Base-by-base conservation (phyloP, 2,888 invertebrate genomes). In the Tetramorium bicarinatum region DNA sequence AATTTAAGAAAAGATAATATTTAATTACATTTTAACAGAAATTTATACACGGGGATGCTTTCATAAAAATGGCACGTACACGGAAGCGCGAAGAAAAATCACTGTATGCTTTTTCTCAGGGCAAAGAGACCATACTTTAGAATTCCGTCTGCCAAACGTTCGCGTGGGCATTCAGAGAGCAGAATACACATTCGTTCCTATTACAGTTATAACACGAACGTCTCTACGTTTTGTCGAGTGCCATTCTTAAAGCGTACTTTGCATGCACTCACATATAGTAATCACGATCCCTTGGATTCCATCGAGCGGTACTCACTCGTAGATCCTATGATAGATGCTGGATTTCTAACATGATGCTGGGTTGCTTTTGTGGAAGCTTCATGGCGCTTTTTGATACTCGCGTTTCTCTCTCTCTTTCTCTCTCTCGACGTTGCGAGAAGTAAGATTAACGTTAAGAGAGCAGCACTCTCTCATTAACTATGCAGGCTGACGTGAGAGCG, bases 121-220 rank as follows among this genome's bases (percentile, higher is more conserved):
- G 44, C 66, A 38, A 47, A 44, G 44, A 54, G 34, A 59, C 41
- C 64, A 38, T 61, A 59, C 34, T 85, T 77, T 61, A 3, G 52
- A 75, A 77, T 83, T 71, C 62, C 64, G 52, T 82, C 49, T 71
- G 61, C n/a, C 34, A 29, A 44, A 71, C 56, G 11, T 47, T 64
- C 67, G 83, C 86, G 89, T 88, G 82, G 91, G 88, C 76, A 86
- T 84, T 74, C 85, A 79, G 77, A 89, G 87, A 86, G 86, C 85
- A 88, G 76, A 83, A 79, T 81, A 89, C 87, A 88, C 87, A 88
- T 91, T 90, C 85, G 86, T 91, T 85, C 86, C 85, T 89, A 90
- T 91, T 90, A 91, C 88, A 87, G 88, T 91, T 90, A 91, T 87
- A 87, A 67, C 83, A 85, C 80, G 76, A 89, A 88, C 85, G 61